Evolutionary conservation across 2,797 vertebrate genomes (phyloP).

Genomic region (Sparidentex hasta): DNA sequence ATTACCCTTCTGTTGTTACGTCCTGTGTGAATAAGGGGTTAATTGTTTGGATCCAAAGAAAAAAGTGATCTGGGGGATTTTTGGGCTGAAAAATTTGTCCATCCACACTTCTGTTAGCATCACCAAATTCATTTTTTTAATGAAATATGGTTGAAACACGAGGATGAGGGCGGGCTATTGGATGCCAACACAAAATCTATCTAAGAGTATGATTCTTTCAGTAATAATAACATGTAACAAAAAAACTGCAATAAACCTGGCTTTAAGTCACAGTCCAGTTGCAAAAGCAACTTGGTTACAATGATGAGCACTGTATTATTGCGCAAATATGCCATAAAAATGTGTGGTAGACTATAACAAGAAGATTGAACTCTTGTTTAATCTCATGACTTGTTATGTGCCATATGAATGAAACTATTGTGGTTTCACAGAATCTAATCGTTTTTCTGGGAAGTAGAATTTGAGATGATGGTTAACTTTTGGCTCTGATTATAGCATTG

Average conservation of each 20-base stretch:
- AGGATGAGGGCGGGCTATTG: not conserved
- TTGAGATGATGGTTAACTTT: not conserved
- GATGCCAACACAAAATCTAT: not conserved
- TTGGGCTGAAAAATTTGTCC: slow-evolving; percentile 9
- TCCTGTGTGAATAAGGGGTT: not conserved
- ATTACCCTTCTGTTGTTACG: not conserved
- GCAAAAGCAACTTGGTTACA: slow-evolving; percentile 6
- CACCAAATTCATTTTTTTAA: not conserved
- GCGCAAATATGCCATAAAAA: slow-evolving; percentile 5
- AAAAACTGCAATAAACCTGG: not conserved
- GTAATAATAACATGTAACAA: not conserved
- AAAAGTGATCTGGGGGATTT: not conserved
- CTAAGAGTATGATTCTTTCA: too few species aligned
- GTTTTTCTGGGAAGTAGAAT: not conserved
- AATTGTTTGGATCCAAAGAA: not conserved
- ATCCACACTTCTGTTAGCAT: not conserved
- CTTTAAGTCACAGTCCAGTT: not conserved
- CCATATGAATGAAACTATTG: slow-evolving; percentile 25
- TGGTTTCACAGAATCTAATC: slow-evolving; percentile 8
- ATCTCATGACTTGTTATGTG: slow-evolving; percentile 22
- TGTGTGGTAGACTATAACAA: slow-evolving; percentile 8
- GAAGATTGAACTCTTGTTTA: slow-evolving; percentile 1
- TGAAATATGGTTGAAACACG: not conserved
- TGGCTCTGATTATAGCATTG: not conserved
- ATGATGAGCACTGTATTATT: not conserved